A percentile compares a stretch with the other conserved stretches of the same genome.
These are phyloP conservation scores for Notolepis coatsorum DNA, from an alignment of 2,797 vertebrate species.

Conservation along the genomic window DNA sequence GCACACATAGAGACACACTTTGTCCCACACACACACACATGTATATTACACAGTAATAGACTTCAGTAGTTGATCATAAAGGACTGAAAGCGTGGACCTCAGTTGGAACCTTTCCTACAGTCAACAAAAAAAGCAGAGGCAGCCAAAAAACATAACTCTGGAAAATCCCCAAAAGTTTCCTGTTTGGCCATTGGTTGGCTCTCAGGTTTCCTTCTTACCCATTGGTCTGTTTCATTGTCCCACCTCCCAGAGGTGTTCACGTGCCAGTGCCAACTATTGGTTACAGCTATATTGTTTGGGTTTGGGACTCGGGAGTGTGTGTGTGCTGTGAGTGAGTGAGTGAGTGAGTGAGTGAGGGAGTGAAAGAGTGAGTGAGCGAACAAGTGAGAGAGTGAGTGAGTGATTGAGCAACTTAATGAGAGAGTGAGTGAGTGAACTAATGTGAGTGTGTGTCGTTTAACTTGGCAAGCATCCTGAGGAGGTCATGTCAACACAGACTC, in stretches of 20 bases:
- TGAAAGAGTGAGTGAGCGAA: not conserved
- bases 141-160: slow-evolving; percentile 59
- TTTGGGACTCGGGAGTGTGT: slow-evolving; percentile 18
- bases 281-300: slow-evolving; percentile 69
- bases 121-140: slow-evolving; percentile 46
- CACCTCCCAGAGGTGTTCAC: slow-evolving; percentile 39
- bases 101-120: slow-evolving; percentile 49
- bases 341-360: slow-evolving; percentile 1
- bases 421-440: not conserved
- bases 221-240: slow-evolving; percentile 55
- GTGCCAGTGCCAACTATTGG: slow-evolving; percentile 63
- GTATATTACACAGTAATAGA: too few relatives aligned
- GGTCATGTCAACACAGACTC: slow-evolving; percentile 42
- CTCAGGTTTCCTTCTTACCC: slow-evolving; percentile 39
- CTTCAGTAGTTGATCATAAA: slow-evolving; percentile 6
- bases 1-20: not conserved
- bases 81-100: slow-evolving; percentile 29
- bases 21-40: not conserved
- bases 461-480: slow-evolving; percentile 29
- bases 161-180: slow-evolving; percentile 74
- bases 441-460: not conserved
- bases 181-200: slow-evolving; percentile 61
- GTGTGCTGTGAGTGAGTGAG: not conserved
- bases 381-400: not conserved
- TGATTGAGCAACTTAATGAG: slow-evolving; percentile 4